Evolutionary conservation across 2,888 invertebrate genomes (phyloP), one percentile per base, ranked within the genome.

Genomic region (Hermaeophaga mercurialis): DNA sequence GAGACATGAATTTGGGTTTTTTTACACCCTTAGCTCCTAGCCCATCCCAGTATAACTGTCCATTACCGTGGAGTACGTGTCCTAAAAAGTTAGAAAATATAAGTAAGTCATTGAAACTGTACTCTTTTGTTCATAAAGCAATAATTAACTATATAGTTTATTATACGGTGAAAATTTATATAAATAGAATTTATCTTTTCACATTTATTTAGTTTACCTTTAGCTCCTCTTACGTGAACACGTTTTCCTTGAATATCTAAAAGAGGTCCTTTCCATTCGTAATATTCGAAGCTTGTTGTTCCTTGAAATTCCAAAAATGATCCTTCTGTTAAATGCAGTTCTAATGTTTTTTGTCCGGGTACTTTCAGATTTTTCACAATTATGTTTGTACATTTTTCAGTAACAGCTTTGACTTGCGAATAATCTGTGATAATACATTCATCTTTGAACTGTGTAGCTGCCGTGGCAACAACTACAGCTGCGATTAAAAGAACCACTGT

Each of bases 151-250:
- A n/a, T n/a, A n/a, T n/a, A n/a, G n/a, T n/a, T n/a, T n/a, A n/a
- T n/a, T n/a, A n/a, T n/a, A n/a, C n/a, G n/a, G n/a, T n/a, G n/a
- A n/a, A n/a, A n/a, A n/a, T n/a, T n/a, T n/a, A n/a, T n/a, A n/a
- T n/a, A n/a, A n/a, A n/a, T n/a, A n/a, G n/a, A n/a, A n/a, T n/a
- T n/a, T n/a, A n/a, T n/a, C n/a, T n/a, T n/a, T n/a, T n/a, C n/a
- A n/a, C n/a, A n/a, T n/a, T n/a, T n/a, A n/a, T n/a, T 11, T n/a
- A 26, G 18, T 54, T 31, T 44, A 61, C 50, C 50, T 41, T 17
- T 6, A 19, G 17, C 33, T 31, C 50, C 50, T 14, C 19, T n/a
- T 4, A 50, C 12, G 12, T 18, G 11, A 1, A 50, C 19, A 18
- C 12, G 4, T 1, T 50, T 14, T 39, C 50, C 50, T 0, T 19